A percentile compares a stretch with the other conserved stretches of the same genome.
Conservation (phyloP, 2,797 vertebrate species). For the Phoebastria nigripes region DNA sequence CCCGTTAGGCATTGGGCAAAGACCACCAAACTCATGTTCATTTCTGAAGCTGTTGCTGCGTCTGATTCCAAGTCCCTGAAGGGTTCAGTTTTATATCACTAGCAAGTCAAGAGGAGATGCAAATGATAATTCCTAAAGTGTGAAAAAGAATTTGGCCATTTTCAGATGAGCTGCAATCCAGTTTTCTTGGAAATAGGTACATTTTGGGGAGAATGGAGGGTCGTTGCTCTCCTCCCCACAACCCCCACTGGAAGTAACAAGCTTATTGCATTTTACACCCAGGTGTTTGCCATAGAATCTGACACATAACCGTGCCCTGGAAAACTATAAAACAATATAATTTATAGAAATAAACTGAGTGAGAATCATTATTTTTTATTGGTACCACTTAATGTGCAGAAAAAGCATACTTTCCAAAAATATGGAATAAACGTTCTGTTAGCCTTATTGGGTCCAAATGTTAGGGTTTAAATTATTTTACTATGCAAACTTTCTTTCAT, state of each 20-base stretch:
- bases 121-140: constrained; percentile 31
- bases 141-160: constrained; percentile 16
- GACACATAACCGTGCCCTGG: constrained; percentile 79
- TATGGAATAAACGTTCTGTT: constrained; percentile 79
- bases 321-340: constrained; percentile 82
- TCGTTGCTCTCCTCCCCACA: constrained; percentile 10
- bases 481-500: constrained; percentile 84
- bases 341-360: constrained; percentile 83
- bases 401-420: constrained; percentile 82
- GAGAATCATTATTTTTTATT: constrained; percentile 88
- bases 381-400: constrained; percentile 83
- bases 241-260: constrained; percentile 68
- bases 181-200: constrained; percentile 43
- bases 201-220: background rate
- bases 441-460: constrained; percentile 85
- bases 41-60: background rate
- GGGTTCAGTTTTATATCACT: constrained; percentile 5
- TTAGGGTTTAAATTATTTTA: constrained; percentile 85
- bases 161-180: constrained; percentile 55
- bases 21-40: background rate
- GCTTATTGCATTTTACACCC: constrained; percentile 75
- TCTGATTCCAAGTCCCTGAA: background rate
- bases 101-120: background rate
- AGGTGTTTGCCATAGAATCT: constrained; percentile 80
- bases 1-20: background rate